These are phyloP conservation scores for Cottoperca gobio DNA, from an alignment of 2,797 vertebrate genomes.

Conservation along the genomic window DNA sequence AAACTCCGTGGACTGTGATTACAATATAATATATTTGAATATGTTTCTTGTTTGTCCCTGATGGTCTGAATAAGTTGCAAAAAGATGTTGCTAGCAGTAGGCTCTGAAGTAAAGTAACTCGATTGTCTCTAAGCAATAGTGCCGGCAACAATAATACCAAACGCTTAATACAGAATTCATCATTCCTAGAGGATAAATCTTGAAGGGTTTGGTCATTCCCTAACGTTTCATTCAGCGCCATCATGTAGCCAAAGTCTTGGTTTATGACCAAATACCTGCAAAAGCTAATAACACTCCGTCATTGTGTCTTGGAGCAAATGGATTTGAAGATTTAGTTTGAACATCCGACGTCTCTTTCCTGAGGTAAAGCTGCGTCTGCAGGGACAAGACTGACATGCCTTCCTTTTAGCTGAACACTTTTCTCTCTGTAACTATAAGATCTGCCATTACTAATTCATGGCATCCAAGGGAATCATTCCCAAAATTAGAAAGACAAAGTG, in stretches of 20 bases:
- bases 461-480: conserved; percentile 30
- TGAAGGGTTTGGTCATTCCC: neutral
- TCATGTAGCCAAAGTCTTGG: neutral
- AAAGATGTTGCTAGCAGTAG: too few species aligned
- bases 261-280: neutral
- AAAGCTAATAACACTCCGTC: neutral
- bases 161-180: neutral
- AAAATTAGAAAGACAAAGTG: conserved; percentile 43
- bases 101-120: too few species aligned
- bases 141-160: too few species aligned
- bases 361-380: too few species aligned
- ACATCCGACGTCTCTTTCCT: conserved; percentile 4
- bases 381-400: conserved; percentile 8
- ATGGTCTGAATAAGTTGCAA: too few species aligned
- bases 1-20: too few species aligned
- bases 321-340: neutral
- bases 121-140: too few species aligned
- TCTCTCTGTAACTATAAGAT: conserved; percentile 27
- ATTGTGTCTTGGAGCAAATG: neutral
- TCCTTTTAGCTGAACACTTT: conserved; percentile 34
- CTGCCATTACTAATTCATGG: conserved; percentile 61
- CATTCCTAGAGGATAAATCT: neutral
- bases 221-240: neutral
- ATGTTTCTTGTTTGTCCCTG: too few species aligned
- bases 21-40: too few species aligned